Percentiles rank a stretch among this genome's conserved stretches.
Evolutionary conservation across 2,888 invertebrate species (phyloP).

Genomic region (Dioctria linearis): DNA sequence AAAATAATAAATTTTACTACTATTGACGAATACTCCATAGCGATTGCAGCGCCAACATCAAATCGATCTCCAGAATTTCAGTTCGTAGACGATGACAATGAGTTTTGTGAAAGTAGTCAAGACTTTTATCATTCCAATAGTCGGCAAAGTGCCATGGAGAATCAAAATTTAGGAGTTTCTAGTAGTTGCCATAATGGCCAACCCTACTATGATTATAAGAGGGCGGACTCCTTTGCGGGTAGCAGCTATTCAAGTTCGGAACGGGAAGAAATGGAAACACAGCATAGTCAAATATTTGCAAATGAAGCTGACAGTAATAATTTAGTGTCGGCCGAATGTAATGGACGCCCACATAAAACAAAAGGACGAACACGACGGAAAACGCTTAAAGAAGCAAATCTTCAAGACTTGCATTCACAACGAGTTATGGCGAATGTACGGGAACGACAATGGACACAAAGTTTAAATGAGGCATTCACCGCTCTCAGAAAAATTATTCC

Average conservation of each 20-base stretch:
- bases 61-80: slow-evolving; percentile 64
- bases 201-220: slow-evolving; percentile 61
- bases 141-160: slow-evolving; percentile 15
- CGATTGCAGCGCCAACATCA: slow-evolving; percentile 52
- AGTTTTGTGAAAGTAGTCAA: slow-evolving; percentile 66
- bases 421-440: slow-evolving; percentile 92
- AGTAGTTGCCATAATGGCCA: not conserved
- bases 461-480: slow-evolving; percentile 95
- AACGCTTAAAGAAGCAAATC: slow-evolving; percentile 66
- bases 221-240: slow-evolving; percentile 67
- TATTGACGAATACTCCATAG: slow-evolving; percentile 40
- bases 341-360: slow-evolving; percentile 40
- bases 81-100: slow-evolving; percentile 64
- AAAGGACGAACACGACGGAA: slow-evolving; percentile 63
- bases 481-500: slow-evolving; percentile 96
- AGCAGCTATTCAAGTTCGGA: slow-evolving; percentile 69
- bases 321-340: not conserved
- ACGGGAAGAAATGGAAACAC: slow-evolving; percentile 69
- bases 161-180: not conserved
- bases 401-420: slow-evolving; percentile 69
- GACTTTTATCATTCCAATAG: slow-evolving; percentile 57
- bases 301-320: slow-evolving; percentile 21
- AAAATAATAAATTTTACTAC: slow-evolving; percentile 41
- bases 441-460: slow-evolving; percentile 94
- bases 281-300: slow-evolving; percentile 60